These are phyloP conservation scores for Syngnathus scovelli DNA, from an alignment of 2,113 vertebrate species.

Conservation along the genomic window DNA sequence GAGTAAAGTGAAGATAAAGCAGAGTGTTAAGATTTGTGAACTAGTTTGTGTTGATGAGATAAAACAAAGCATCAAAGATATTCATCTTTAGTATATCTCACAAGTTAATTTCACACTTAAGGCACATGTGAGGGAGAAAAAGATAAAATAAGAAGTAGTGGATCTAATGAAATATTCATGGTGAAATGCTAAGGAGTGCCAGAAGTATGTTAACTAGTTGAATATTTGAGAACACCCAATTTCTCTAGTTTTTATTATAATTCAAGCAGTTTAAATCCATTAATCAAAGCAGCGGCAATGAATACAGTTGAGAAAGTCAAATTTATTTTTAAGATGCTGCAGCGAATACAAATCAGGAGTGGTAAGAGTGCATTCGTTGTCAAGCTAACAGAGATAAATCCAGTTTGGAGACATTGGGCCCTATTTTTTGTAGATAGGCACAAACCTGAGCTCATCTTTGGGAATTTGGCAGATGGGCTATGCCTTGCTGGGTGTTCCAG, in stretches of 20 bases:
- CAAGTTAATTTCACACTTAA: slow-evolving; percentile 34
- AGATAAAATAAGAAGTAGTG: slow-evolving; percentile 18
- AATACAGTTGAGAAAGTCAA: background rate
- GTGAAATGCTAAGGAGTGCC: background rate
- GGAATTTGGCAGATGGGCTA: too few species aligned
- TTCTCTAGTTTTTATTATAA: background rate
- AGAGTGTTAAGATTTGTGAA: background rate
- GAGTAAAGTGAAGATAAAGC: background rate
- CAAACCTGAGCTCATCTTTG: too few species aligned
- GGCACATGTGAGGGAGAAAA: slow-evolving; percentile 8
- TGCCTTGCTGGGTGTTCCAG: too few species aligned
- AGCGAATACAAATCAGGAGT: background rate
- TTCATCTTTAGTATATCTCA: slow-evolving; percentile 17
- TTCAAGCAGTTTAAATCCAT: background rate
- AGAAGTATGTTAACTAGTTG: background rate
- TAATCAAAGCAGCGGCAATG: background rate
- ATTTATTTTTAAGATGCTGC: background rate
- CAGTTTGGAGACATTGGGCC: background rate
- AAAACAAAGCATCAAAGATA: slow-evolving; percentile 14
- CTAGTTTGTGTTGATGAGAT: slow-evolving; percentile 14
- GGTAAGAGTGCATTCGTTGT: background rate
- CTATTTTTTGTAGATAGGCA: too few species aligned
- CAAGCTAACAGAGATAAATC: background rate
- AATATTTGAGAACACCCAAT: background rate
- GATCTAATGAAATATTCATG: slow-evolving; percentile 1